Evolutionary conservation across 2,113 vertebrate genomes (phyloP).

Genomic region (Synchiropus splendidus): DNA sequence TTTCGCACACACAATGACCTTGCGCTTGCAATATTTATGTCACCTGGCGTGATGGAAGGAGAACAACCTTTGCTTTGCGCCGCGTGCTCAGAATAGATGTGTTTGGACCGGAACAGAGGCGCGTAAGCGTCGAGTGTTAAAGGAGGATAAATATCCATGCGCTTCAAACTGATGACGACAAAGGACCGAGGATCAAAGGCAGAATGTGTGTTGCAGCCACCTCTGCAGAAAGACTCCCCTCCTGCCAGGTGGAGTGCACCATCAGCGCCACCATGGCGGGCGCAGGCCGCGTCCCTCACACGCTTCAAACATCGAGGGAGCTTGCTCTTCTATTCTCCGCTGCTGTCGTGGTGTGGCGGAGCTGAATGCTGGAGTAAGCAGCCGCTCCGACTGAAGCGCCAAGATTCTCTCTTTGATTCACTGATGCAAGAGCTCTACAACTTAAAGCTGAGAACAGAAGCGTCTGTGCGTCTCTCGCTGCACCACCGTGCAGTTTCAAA

Average conservation of each 20-base stretch:
- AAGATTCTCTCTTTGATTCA: no score
- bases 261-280: constrained; percentile 51
- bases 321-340: constrained; percentile 48
- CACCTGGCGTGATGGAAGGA: constrained; percentile 49
- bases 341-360: constrained; percentile 25
- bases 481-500: no score
- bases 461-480: no score
- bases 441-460: no score
- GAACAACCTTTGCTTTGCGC: constrained; percentile 38
- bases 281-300: constrained; percentile 18
- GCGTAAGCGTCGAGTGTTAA: not conserved
- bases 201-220: no score
- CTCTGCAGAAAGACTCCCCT: constrained; percentile 31
- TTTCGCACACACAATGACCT: constrained; percentile 36
- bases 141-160: constrained; percentile 2
- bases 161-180: constrained; percentile 43
- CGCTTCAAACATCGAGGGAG: constrained; percentile 43
- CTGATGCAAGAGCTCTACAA: no score
- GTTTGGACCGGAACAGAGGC: not conserved
- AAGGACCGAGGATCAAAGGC: no score
- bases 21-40: constrained; percentile 58
- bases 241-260: constrained; percentile 36
- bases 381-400: no score
- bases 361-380: constrained; percentile 38
- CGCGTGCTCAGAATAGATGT: constrained; percentile 40